phyloP scores from a whole-genome alignment of 2,888 invertebrate species.

The Harmothoe impar region DNA sequence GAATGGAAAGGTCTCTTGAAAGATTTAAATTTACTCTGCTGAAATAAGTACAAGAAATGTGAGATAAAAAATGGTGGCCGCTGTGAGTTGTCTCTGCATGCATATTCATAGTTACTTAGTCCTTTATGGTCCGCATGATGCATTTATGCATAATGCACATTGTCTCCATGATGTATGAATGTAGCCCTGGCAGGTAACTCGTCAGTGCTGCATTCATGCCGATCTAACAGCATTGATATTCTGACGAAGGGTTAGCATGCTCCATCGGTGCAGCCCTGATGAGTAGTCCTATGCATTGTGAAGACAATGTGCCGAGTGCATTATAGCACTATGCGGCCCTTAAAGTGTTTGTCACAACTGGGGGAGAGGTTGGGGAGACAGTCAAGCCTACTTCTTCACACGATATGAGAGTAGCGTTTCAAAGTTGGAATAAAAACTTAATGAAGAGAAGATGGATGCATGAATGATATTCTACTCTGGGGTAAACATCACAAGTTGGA shows the following conservation, averaged over 20 bases:
- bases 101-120: constrained; percentile 42
- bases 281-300: no score
- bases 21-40: constrained; percentile 12
- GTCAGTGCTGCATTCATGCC: no score
- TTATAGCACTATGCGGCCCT: no score
- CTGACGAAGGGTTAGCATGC: no score
- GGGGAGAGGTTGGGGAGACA: background rate
- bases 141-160: no score
- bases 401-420: background rate
- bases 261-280: no score
- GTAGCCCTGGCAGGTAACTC: no score
- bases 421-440: background rate
- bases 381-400: background rate
- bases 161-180: no score
- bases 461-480: constrained; percentile 19
- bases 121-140: no score
- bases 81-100: background rate
- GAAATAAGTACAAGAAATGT: background rate
- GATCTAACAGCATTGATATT: no score
- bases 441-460: constrained; percentile 14
- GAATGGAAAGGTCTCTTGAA: background rate
- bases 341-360: background rate
- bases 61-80: background rate
- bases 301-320: no score
- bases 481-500: background rate